These are phyloP conservation scores for Galerucella pusilla DNA, from an alignment of 2,888 invertebrate species.

Conservation along the genomic window DNA sequence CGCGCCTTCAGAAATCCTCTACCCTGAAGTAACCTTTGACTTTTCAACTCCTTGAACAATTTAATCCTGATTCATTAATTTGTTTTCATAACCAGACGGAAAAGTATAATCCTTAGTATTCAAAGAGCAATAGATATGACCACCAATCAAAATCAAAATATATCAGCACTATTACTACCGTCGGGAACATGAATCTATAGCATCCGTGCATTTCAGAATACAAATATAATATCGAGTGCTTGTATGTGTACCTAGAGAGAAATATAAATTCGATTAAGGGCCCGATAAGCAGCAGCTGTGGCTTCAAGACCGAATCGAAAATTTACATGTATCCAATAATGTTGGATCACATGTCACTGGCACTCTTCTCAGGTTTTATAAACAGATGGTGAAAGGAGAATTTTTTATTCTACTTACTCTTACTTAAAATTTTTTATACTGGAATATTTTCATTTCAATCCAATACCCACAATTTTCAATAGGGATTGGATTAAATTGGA, in stretches of 20 bases:
- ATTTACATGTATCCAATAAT: slow-evolving; percentile 38
- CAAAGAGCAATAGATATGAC: slow-evolving; percentile 19
- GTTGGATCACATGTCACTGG: slow-evolving; percentile 34
- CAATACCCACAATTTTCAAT: not conserved
- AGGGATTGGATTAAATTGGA: not conserved
- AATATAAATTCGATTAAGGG: slow-evolving; percentile 35
- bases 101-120: slow-evolving; percentile 12
- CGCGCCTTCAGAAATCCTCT: too few species aligned
- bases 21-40: too few species aligned
- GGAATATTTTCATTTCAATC: too few species aligned
- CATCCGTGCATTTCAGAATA: slow-evolving; percentile 30
- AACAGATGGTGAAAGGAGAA: slow-evolving; percentile 18
- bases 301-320: slow-evolving; percentile 33
- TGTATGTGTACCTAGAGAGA: slow-evolving; percentile 27
- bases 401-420: slow-evolving; percentile 9
- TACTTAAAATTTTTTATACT: not conserved
- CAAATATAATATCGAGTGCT: slow-evolving; percentile 27
- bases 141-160: slow-evolving; percentile 20
- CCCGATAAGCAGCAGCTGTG: slow-evolving; percentile 34
- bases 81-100: not conserved
- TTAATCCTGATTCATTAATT: not conserved
- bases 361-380: slow-evolving; percentile 20
- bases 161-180: too few species aligned
- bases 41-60: not conserved
- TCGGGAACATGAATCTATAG: slow-evolving; percentile 16